Evolutionary conservation across 2,113 vertebrate genomes (phyloP), one percentile per base, ranked within the genome.

Genomic region (Dryoscopus gambensis): DNA sequence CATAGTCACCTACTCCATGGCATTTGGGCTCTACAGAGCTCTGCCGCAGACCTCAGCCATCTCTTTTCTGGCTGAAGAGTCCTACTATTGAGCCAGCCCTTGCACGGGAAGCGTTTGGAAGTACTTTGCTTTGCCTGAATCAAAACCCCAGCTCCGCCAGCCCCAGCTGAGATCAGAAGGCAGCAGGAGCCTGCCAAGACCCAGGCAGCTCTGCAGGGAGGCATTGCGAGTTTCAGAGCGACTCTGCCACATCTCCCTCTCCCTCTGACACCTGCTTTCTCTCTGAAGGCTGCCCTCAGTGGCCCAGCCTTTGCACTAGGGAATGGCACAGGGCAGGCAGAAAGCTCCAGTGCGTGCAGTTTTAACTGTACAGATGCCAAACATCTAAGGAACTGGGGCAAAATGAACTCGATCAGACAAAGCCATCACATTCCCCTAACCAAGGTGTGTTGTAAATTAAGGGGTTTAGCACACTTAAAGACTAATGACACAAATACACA

Each of bases 101-200:
- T 74, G 33, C 52, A 83, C 0, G 3, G 56, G 56, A 83, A 93
- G 44, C 5, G 0, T 80, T 78, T 90, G 79, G 92, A 94, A 97
- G 60, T 92, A 65, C 71, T 93, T 63, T 60, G 85, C 79, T 84
- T 76, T 59, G 47, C 79, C 79, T 84, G 85, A 80, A 88, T 94
- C 93, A 93, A 94, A 96, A 52, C 73, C 63, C 37, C 71, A 77
- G 92, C 68, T 83, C 63, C 0, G 4, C 44, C 86, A 90, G 89
- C 94, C 86, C 89, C 89, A 74, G 90, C 94, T 87, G 90, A 95
- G 95, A 96, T 95, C 92, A 95, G 55, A 95, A 49, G 81, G 77
- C 71, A 74, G 83, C 71, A 9, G 82, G 76, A 96, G 71, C 55
- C 24, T 9, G 7, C 79, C 5, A 77, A 80, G 76, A 55, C n/a